Evolutionary conservation across 2,797 vertebrate genomes (phyloP), one percentile per base, ranked within the genome.

Genomic region (Rhynchonycteris naso): DNA sequence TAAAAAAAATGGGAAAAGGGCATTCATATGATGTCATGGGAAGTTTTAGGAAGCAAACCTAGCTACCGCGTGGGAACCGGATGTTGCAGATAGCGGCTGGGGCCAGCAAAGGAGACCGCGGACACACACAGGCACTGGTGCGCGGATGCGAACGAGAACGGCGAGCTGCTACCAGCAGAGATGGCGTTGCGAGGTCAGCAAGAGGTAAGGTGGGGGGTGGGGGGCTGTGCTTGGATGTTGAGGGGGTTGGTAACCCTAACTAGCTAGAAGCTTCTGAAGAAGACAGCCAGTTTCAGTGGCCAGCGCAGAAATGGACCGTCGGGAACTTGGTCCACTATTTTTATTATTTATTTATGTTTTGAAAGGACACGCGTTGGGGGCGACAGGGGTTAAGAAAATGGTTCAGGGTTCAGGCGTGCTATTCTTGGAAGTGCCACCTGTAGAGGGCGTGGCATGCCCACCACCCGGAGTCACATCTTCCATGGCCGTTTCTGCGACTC

Each of bases 121-220:
- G 33, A 33, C 2, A 14, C 19, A 9, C 5, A 26, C 33, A 26
- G 1, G 15, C 16, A 0, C 19, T 13, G 4, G 22, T 13, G 11
- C 72, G 16, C 5, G 43, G 65, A 9, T 14, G 30, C 2, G 12
- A 59, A 33, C 0, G 13, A 5, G 11, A 52, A 26, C 19, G 3
- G 5, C 2, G 4, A 22, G 9, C 4, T 5, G 8, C 22, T 24
- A 24, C 71, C 18, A 1, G 35, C 47, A 9, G 12, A 14, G 5
- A 7, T 15, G 28, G 30, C 4, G 0, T 19, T 2, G 4, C 33
- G 16, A 33, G 21, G 10, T 4, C 71, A 24, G 8, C 18, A 12
- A 22, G 7, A 5, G 2, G 15, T 28, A 28, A 16, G 5, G 11
- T 18, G 22, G 22, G n/a, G 50, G 43, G 43, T 5, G 43, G 43